Evolutionary conservation across 2,888 invertebrate species (phyloP).

Genomic region (Dimorphilus gyrociliatus): DNA sequence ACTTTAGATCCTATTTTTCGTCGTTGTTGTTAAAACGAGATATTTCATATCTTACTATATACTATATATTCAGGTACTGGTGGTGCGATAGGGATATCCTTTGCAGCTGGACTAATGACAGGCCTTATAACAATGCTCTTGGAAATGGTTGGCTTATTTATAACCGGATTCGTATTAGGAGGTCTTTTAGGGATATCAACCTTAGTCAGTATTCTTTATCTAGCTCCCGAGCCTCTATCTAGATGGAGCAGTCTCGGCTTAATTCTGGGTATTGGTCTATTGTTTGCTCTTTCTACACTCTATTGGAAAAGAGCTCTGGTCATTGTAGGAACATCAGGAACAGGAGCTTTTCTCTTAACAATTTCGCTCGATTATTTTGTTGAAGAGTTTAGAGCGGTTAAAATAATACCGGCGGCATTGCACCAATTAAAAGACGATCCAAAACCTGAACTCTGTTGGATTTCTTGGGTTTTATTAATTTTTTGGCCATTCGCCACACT

Average conservation of each 20-base stretch:
- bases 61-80: too few species aligned
- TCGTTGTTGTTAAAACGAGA: too few species aligned
- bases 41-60: too few species aligned
- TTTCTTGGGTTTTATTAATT: conserved; percentile 55
- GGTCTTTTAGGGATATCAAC: conserved; percentile 37
- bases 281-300: conserved; percentile 53
- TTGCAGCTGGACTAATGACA: conserved; percentile 56
- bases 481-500: conserved; percentile 55
- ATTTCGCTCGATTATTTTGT: conserved; percentile 57
- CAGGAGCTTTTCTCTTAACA: conserved; percentile 56
- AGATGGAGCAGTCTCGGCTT: conserved; percentile 56
- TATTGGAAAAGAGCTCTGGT: conserved; percentile 59
- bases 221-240: conserved; percentile 44
- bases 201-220: conserved; percentile 39
- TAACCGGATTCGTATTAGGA: conserved; percentile 62
- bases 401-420: too few species aligned
- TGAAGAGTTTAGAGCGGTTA: conserved; percentile 48
- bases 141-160: conserved; percentile 62
- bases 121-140: conserved; percentile 65
- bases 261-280: conserved; percentile 50
- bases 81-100: conserved; percentile 52
- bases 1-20: too few species aligned
- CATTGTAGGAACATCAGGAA: conserved; percentile 56
- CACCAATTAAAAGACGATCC: too few species aligned
- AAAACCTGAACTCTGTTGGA: conserved; percentile 49